Evolutionary conservation across 1,140 invertebrate genomes (phyloP).

Genomic region (Kradibia gibbosae): DNA sequence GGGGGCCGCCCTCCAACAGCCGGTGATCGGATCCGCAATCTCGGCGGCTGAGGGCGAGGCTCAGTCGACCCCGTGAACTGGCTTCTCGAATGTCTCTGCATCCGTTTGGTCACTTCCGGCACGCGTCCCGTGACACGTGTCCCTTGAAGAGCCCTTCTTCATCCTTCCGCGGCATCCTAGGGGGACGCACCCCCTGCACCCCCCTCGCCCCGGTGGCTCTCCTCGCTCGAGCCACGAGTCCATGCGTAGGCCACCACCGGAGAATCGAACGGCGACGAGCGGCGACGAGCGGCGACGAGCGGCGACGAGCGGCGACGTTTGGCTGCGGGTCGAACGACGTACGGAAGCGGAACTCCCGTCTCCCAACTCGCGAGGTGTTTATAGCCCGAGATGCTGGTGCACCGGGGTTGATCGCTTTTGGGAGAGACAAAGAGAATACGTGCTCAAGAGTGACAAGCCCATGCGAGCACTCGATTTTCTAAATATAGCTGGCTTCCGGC

Average conservation of each 20-base stretch:
- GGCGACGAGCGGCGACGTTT: constrained; percentile 1
- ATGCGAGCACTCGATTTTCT: not conserved
- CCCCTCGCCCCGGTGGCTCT: not conserved
- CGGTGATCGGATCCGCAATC: constrained; percentile 64
- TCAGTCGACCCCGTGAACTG: constrained; percentile 52
- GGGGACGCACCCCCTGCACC: not conserved
- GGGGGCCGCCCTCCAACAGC: not conserved
- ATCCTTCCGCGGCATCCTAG: not conserved
- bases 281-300: too few relatives aligned
- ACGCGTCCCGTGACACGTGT: constrained; percentile 59
- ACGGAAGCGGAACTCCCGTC: not conserved
- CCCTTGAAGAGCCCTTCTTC: not conserved
- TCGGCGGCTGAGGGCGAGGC: constrained; percentile 44
- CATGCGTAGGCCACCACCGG: not conserved
- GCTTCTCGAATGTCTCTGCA: constrained; percentile 70
- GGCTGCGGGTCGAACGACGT: not conserved
- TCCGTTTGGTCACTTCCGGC: constrained; percentile 74
- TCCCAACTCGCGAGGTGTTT: not conserved
- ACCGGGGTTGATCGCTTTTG: constrained; percentile 8
- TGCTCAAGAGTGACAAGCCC: not conserved
- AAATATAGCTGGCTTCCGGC: constrained; percentile 36
- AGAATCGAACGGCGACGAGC: too few relatives aligned
- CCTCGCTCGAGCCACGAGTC: too few relatives aligned
- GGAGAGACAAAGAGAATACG: not conserved
- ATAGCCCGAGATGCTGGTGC: not conserved